Conservation (phyloP, 2,888 invertebrate species). For the Craniophora ligustri region DNA sequence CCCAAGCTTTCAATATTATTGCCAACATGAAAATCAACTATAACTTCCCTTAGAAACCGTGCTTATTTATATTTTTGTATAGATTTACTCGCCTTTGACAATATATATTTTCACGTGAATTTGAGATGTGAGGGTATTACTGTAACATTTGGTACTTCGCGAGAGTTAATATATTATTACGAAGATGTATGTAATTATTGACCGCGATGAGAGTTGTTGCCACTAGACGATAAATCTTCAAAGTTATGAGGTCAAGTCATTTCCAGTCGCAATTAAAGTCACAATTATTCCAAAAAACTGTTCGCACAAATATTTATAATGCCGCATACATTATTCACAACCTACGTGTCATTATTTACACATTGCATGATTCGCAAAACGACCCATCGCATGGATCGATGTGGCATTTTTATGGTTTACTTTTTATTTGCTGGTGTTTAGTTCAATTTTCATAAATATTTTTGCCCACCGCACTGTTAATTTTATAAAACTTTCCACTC, state of each 20-base stretch:
- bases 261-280: constrained; percentile 51
- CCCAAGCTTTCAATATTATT: constrained; percentile 25
- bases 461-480: constrained; percentile 62
- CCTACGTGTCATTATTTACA: constrained; percentile 64
- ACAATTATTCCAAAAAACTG: constrained; percentile 47
- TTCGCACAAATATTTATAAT: constrained; percentile 51
- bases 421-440: constrained; percentile 60
- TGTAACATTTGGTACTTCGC: not conserved
- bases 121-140: not conserved
- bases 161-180: not conserved
- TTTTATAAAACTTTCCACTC: constrained; percentile 62
- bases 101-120: not conserved
- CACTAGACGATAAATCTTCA: constrained; percentile 38
- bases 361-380: constrained; percentile 63
- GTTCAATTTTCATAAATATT: constrained; percentile 59
- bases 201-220: constrained; percentile 30
- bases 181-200: constrained; percentile 16
- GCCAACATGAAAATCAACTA: not conserved
- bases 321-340: constrained; percentile 54
- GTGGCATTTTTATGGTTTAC: constrained; percentile 59
- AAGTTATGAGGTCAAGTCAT: constrained; percentile 57
- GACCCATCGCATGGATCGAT: constrained; percentile 71
- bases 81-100: not conserved
- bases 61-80: not conserved
- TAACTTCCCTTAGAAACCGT: not conserved